Conservation (phyloP, 2,797 vertebrate genomes). For the Coreius guichenoti region DNA sequence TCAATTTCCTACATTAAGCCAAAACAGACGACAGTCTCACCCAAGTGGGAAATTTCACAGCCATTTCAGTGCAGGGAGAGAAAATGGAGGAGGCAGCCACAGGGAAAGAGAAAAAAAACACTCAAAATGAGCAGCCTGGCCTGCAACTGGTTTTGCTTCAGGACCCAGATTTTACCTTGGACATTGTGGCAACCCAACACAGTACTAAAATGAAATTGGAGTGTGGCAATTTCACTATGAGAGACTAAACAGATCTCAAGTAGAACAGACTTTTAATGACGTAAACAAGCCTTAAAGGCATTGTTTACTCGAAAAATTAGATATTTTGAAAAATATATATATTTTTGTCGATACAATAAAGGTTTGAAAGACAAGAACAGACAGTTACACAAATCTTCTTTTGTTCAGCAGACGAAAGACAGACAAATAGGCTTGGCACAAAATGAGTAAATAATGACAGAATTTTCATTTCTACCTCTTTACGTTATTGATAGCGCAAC, state of each 20-base stretch:
- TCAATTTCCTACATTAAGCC: conserved; percentile 71
- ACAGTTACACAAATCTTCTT: neutral
- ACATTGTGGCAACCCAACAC: neutral
- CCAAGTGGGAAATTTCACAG: conserved; percentile 68
- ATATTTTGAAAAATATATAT: no score
- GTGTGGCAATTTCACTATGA: neutral
- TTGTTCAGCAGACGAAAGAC: neutral
- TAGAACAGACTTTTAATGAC: neutral
- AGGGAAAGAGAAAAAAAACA: neutral
- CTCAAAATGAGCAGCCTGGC: conserved; percentile 6
- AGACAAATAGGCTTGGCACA: neutral
- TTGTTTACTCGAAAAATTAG: neutral
- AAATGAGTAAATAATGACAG: neutral
- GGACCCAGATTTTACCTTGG: neutral
- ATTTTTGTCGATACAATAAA: neutral
- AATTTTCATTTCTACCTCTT: neutral
- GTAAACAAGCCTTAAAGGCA: neutral
- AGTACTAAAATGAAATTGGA: neutral
- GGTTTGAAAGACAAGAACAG: neutral
- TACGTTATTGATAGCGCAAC: neutral
- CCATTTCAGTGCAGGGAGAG: conserved; percentile 54
- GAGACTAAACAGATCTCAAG: conserved; percentile 4
- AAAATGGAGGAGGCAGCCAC: neutral
- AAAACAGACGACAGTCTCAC: conserved; percentile 66
- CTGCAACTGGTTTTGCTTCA: neutral